Evolutionary conservation across 2,113 vertebrate species (phyloP), one percentile per base, ranked within the genome.

Genomic region (Sisor rabdophorus): DNA sequence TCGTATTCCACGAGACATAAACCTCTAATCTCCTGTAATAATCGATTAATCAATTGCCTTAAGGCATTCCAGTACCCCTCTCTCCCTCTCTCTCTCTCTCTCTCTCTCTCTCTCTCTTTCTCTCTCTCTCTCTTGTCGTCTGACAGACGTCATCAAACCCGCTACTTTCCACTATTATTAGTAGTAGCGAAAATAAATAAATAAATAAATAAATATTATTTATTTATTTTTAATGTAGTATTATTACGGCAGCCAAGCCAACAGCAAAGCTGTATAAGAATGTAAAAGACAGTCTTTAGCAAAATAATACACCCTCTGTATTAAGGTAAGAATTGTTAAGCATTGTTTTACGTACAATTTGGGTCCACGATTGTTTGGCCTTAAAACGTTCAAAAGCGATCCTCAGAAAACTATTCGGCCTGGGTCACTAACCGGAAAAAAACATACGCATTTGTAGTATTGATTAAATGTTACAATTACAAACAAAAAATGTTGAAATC

Each of bases 1-100:
- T 82, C 74, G 74, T 79, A 63, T 73, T 79, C 77, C 70, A 76
- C 77, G 61, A 79, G 55, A 68, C 73, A 82, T 82, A 79, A 82
- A 82, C 77, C 73, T 82, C 69, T 55, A 76, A 79, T 71, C 77
- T 78, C 71, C 65, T 71, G 61, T 75, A 82, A 82, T 76, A 73
- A 79, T 76, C 73, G 81, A 82, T 82, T 79, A 75, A 75, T 76
- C 81, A 79, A 28, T 82, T 47, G 69, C 72, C 70, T 73, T 19
- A 53, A 71, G 55, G 44, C 44, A 69, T 61, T 53, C 53, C 72
- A 81, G 76, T 30, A 17, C 20, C 65, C 30, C 15, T 63, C 44
- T 32, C 65, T 44, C 40, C 10, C 40, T 44, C 40, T 44, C 40
- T 44, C 40, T 44, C 40, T 44, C 40, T 44, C 40, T 44, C 40